Evolutionary conservation across 1,140 invertebrate genomes (phyloP).

Genomic region (Cydia splendana): DNA sequence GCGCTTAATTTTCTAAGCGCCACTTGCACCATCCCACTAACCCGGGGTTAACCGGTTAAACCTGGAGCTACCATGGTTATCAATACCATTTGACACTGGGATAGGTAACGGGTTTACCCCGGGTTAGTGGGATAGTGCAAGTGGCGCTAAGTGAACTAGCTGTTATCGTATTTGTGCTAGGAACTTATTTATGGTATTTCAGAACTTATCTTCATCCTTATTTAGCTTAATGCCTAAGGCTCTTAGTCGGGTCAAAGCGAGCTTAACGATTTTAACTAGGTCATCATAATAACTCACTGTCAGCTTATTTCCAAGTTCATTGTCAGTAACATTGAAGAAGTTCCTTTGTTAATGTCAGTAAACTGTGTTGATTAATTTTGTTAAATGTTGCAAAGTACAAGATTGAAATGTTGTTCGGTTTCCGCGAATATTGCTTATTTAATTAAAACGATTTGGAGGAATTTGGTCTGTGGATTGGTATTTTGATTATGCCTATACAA

Average conservation of each 20-base stretch:
- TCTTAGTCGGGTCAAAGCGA: constrained; percentile 9
- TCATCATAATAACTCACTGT: background rate
- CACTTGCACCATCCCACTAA: too few species aligned
- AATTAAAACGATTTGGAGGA: background rate
- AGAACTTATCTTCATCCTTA: constrained; percentile 18
- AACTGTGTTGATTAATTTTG: background rate
- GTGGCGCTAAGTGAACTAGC: background rate
- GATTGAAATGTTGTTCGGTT: background rate
- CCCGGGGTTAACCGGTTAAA: too few species aligned
- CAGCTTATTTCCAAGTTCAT: constrained; percentile 4
- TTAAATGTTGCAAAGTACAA: background rate
- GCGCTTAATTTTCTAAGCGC: too few species aligned
- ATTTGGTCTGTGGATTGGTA: background rate
- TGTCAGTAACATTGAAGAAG: background rate
- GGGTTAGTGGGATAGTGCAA: too few species aligned
- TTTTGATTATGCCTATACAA: background rate
- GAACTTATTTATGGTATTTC: constrained; percentile 23
- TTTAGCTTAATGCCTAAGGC: constrained; percentile 27
- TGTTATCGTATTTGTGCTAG: background rate
- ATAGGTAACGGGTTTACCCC: too few species aligned
- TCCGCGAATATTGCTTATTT: background rate
- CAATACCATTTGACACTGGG: too few species aligned
- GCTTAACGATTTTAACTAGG: background rate
- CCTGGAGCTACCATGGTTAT: too few species aligned
- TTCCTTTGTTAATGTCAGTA: constrained; percentile 14